phyloP scores from a whole-genome alignment of 2,113 vertebrate genomes.

The Ptyas mucosa region DNA sequence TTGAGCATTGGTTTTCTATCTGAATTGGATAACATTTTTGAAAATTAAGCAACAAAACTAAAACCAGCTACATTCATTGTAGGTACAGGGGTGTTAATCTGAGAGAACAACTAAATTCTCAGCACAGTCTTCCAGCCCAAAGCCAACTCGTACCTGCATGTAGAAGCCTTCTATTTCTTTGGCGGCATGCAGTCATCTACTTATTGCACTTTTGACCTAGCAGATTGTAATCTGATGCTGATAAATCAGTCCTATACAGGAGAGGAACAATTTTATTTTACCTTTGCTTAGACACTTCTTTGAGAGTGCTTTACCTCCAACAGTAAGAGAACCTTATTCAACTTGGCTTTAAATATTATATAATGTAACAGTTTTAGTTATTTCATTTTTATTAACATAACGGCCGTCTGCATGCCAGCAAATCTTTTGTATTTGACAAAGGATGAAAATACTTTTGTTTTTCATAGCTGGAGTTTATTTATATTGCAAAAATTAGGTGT shows the following conservation, averaged over 20 bases:
- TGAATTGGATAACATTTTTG: neutral
- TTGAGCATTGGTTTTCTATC: neutral
- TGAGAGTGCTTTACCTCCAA: neutral
- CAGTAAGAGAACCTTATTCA: neutral
- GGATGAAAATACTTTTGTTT: neutral
- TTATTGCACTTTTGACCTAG: neutral
- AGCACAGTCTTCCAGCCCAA: neutral
- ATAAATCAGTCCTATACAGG: neutral
- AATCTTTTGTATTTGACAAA: neutral
- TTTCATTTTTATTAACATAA: neutral
- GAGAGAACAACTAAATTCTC: neutral
- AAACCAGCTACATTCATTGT: neutral
- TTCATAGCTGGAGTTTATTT: neutral
- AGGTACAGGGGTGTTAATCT: neutral
- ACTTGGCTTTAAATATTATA: neutral
- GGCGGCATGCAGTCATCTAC: neutral
- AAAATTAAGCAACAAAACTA: neutral
- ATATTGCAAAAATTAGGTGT: neutral
- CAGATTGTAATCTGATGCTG: neutral
- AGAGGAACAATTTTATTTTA: neutral
- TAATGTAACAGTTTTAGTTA: neutral
- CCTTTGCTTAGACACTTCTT: neutral
- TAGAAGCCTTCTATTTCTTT: neutral
- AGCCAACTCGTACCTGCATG: neutral
- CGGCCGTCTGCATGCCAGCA: neutral